A percentile compares a stretch with the other conserved stretches of the same genome.
Evolutionary conservation across 2,888 invertebrate genomes (phyloP).

Genomic region (Oligia latruncula): DNA sequence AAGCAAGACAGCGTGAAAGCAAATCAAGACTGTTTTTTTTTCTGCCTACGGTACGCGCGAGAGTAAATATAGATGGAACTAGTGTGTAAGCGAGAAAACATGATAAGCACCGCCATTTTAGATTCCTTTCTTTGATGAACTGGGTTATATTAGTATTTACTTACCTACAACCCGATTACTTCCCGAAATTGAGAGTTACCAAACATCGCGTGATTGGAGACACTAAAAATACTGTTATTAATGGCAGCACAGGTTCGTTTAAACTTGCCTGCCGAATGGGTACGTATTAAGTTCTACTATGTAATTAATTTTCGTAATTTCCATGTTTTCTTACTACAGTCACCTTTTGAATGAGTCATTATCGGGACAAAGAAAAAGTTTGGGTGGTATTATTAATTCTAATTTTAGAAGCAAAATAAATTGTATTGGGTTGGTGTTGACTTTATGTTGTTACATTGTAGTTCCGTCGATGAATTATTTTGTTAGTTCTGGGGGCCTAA

Average conservation of each 20-base stretch:
- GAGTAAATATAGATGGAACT: too few species aligned
- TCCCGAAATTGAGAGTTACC: constrained; percentile 60
- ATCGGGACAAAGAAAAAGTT: constrained; percentile 21
- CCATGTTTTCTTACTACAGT: constrained; percentile 60
- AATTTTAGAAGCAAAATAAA: constrained; percentile 7
- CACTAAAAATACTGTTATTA: constrained; percentile 71
- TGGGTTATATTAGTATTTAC: background rate
- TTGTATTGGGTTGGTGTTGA: background rate
- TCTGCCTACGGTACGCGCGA: too few species aligned
- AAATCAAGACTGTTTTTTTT: too few species aligned
- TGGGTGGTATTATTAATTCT: background rate
- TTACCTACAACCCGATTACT: constrained; percentile 14
- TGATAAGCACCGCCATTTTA: too few species aligned
- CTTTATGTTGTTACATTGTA: background rate
- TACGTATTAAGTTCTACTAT: constrained; percentile 63
- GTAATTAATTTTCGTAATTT: constrained; percentile 74
- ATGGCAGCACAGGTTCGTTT: constrained; percentile 66
- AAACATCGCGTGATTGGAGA: constrained; percentile 70
- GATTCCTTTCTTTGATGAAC: too few species aligned
- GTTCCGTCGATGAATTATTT: too few species aligned
- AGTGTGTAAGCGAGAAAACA: too few species aligned
- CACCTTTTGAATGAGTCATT: constrained; percentile 57
- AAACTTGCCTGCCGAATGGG: constrained; percentile 74
- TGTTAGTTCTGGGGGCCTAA: background rate
- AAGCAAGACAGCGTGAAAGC: too few species aligned